Evolutionary conservation across 2,888 invertebrate species (phyloP).

Genomic region (Myathropa florea): DNA sequence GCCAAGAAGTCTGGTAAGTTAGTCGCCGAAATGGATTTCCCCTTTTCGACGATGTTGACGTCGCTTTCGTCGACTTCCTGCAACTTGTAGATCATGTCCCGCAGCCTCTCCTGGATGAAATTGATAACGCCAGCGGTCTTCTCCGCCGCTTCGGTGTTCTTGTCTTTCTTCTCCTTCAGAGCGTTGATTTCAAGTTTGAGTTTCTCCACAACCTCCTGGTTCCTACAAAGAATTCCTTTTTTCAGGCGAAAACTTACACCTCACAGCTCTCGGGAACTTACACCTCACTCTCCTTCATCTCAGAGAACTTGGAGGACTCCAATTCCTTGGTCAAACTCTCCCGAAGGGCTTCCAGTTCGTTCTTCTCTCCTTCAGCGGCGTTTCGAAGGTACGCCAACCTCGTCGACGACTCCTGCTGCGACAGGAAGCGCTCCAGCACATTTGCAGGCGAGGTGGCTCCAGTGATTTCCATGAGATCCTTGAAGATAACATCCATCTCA

Average conservation of each 20-base stretch:
- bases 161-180: constrained; percentile 80
- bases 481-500: constrained; percentile 86
- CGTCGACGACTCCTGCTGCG: constrained; percentile 87
- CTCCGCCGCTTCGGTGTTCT: constrained; percentile 78
- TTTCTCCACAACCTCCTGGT: constrained; percentile 86
- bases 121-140: constrained; percentile 77
- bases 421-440: constrained; percentile 87
- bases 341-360: constrained; percentile 85
- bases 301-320: constrained; percentile 89
- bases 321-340: constrained; percentile 86
- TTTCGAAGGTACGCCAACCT: constrained; percentile 87
- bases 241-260: neutral
- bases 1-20: constrained; percentile 77
- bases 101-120: constrained; percentile 78
- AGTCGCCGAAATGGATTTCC: constrained; percentile 74
- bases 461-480: constrained; percentile 88
- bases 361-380: constrained; percentile 88
- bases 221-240: constrained; percentile 81
- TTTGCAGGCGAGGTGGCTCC: constrained; percentile 89
- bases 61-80: constrained; percentile 80
- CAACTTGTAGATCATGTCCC: constrained; percentile 80
- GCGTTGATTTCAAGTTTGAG: constrained; percentile 84
- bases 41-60: constrained; percentile 75
- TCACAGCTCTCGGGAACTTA: constrained; percentile 81
- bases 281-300: constrained; percentile 91